Percentiles rank a stretch among this genome's conserved stretches.
Evolutionary conservation across 2,113 vertebrate species (phyloP).

Genomic region (Pyrgilauda ruficollis): DNA sequence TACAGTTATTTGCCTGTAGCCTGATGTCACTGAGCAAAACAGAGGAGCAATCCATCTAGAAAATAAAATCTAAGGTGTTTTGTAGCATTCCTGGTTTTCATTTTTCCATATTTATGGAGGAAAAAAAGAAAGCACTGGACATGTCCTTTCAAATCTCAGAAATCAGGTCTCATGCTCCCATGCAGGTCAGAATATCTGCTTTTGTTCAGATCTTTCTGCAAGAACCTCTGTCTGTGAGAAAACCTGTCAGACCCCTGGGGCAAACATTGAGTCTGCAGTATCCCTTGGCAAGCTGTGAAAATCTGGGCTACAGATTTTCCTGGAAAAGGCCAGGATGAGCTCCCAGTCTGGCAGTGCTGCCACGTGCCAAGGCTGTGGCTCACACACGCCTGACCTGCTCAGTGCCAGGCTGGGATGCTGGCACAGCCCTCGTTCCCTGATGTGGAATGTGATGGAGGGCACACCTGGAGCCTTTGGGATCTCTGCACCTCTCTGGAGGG

Average conservation of each 20-base stretch:
- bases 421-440: not conserved
- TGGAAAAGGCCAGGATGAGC: not conserved
- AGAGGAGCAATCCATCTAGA: not conserved
- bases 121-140: fast-evolving
- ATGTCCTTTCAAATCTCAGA: not conserved
- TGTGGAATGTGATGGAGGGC: not conserved
- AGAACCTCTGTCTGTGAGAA: fast-evolving
- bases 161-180: not conserved
- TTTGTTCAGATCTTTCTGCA: not conserved
- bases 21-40: not conserved
- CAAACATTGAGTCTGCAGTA: not conserved
- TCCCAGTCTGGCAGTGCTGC: not conserved
- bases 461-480: no score
- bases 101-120: fast-evolving
- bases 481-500: not conserved
- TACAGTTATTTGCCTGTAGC: not conserved
- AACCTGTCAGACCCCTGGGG: not conserved
- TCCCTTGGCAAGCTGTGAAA: not conserved
- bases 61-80: not conserved
- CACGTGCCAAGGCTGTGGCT: fast-evolving
- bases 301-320: not conserved
- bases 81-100: not conserved
- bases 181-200: not conserved
- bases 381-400: not conserved
- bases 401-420: not conserved